Conservation (phyloP, 1,140 invertebrate species). For the Marisa cornuarietis region DNA sequence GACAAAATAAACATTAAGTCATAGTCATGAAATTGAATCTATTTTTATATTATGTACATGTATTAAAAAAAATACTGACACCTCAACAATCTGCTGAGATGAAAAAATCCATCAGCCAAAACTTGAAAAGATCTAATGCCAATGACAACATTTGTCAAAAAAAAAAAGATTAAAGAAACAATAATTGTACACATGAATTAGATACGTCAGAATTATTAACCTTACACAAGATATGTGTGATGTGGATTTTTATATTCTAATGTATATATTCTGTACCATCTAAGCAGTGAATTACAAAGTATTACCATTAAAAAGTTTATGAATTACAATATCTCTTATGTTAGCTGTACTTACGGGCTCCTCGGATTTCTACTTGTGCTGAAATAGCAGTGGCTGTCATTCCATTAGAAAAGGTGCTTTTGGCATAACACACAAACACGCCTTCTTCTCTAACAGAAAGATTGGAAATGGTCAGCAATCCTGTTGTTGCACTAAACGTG, state of each 20-base stretch:
- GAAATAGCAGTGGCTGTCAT: background rate
- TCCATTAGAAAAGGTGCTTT: slow-evolving; percentile 6
- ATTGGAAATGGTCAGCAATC: background rate
- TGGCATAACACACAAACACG: background rate
- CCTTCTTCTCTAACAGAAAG: background rate
- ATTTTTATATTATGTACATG: too few relatives aligned
- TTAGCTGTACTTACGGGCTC: background rate
- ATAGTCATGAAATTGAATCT: too few relatives aligned
- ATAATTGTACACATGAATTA: too few relatives aligned
- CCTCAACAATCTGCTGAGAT: too few relatives aligned
- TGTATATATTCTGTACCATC: background rate
- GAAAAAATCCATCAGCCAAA: background rate
- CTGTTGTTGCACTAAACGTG: background rate
- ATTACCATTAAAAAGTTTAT: background rate
- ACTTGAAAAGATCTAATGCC: background rate
- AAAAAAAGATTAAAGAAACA: too few relatives aligned
- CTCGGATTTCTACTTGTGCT: background rate
- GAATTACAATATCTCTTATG: too few relatives aligned
- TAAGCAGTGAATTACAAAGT: background rate
- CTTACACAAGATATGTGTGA: background rate
- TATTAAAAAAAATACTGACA: too few relatives aligned
- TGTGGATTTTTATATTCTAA: background rate
- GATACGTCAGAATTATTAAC: background rate
- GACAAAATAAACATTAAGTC: too few relatives aligned
- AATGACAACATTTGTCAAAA: background rate